Conservation (phyloP, 1,140 invertebrate species). For the Drosophila serrata region DNA sequence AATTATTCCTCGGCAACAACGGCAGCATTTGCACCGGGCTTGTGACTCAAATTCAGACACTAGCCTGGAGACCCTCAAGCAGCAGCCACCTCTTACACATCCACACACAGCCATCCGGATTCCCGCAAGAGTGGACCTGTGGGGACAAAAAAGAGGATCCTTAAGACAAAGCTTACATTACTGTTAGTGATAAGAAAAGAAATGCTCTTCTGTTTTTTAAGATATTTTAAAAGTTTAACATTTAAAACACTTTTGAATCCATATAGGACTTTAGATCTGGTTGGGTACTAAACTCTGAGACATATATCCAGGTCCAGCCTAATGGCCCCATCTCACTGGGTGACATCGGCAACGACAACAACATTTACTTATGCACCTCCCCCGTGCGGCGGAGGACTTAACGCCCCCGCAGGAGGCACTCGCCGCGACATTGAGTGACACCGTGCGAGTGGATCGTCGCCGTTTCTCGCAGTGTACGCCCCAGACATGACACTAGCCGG, state of each 20-base stretch:
- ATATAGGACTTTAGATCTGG: too few relatives aligned
- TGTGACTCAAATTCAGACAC: conserved; percentile 47
- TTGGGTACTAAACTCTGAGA: too few relatives aligned
- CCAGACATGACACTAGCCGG: conserved; percentile 44
- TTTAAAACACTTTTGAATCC: too few relatives aligned
- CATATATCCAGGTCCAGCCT: conserved; percentile 11
- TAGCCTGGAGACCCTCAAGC: conserved; percentile 35
- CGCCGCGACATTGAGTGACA: conserved; percentile 50
- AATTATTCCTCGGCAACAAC: conserved; percentile 79
- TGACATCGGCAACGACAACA: conserved; percentile 53
- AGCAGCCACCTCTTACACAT: conserved; percentile 22
- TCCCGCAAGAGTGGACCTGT: conserved; percentile 13
- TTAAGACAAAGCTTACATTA: too few relatives aligned
- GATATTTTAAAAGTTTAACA: too few relatives aligned
- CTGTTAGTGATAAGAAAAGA: not conserved
- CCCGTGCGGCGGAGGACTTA: conserved; percentile 24
- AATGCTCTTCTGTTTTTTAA: too few relatives aligned
- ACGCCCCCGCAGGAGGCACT: conserved; percentile 39
- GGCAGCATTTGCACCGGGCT: conserved; percentile 61
- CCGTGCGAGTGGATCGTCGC: conserved; percentile 29
- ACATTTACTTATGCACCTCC: conserved; percentile 61
- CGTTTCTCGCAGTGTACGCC: conserved; percentile 38
- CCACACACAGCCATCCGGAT: not conserved
- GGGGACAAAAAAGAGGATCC: too few relatives aligned
- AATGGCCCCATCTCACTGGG: not conserved